phyloP scores from a whole-genome alignment of 2,113 vertebrate genomes.

The Protobothrops mucrosquamatus region DNA sequence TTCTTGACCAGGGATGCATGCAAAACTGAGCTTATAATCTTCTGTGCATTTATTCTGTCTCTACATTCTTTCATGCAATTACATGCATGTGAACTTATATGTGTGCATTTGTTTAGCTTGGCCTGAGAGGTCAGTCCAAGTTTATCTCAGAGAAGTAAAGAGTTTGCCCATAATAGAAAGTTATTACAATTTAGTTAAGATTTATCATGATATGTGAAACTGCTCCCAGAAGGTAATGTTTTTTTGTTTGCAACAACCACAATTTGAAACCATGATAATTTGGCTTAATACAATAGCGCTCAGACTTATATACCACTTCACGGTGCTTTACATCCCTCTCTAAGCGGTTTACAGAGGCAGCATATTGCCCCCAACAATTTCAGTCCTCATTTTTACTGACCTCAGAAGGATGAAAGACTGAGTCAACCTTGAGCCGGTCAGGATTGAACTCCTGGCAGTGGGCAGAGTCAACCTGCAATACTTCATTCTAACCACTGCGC shows the following conservation, averaged over 20 bases:
- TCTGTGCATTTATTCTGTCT: not conserved
- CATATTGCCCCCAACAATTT: not conserved
- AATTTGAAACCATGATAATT: not conserved
- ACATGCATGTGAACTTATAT: not conserved
- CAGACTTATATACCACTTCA: not conserved
- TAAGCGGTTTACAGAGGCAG: not conserved
- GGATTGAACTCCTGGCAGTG: not conserved
- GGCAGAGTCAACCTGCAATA: not conserved
- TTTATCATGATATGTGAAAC: not conserved
- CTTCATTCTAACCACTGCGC: not conserved
- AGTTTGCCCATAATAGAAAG: not conserved
- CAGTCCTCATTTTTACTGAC: not conserved
- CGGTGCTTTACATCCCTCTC: not conserved
- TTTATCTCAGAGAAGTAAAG: not conserved
- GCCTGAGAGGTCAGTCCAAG: not conserved
- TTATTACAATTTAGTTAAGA: not conserved
- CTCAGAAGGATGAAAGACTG: not conserved
- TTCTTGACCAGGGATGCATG: not conserved
- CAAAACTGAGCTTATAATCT: not conserved
- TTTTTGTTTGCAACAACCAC: not conserved
- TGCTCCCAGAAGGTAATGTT: not conserved
- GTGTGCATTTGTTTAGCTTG: not conserved
- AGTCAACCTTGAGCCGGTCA: no score
- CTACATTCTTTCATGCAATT: not conserved
- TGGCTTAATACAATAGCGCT: not conserved